Percentiles rank a stretch among this genome's conserved stretches.
These are phyloP conservation scores for Hypolimnas misippus DNA, from an alignment of 2,888 invertebrate genomes.

Conservation along the genomic window DNA sequence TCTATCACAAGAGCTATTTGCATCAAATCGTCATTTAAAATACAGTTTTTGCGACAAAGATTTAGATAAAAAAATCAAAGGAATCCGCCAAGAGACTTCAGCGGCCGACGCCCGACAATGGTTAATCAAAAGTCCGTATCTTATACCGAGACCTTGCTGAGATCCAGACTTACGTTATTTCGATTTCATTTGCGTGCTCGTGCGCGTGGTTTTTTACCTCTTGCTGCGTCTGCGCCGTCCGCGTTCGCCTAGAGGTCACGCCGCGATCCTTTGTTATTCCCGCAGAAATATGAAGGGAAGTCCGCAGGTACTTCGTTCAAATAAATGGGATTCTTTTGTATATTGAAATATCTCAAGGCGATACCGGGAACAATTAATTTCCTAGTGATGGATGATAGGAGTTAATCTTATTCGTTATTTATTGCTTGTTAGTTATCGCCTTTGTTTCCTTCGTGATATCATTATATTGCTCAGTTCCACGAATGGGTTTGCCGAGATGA, in stretches of 20 bases:
- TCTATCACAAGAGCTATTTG: slow-evolving; percentile 38
- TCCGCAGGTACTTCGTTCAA: slow-evolving; percentile 57
- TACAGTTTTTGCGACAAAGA: slow-evolving; percentile 44
- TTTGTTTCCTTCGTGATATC: slow-evolving; percentile 54
- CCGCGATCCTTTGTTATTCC: slow-evolving; percentile 77
- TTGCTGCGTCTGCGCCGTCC: slow-evolving; percentile 54
- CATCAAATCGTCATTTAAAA: slow-evolving; percentile 44
- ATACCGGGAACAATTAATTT: slow-evolving; percentile 70
- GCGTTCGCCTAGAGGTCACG: slow-evolving; percentile 69
- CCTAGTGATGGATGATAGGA: slow-evolving; percentile 69
- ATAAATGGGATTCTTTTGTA: slow-evolving; percentile 77
- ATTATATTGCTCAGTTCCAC: slow-evolving; percentile 29
- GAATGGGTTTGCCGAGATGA: slow-evolving; percentile 36
- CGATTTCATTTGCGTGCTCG: slow-evolving; percentile 83
- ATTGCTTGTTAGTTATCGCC: slow-evolving; percentile 67
- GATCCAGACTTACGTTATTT: slow-evolving; percentile 68
- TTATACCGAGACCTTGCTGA: slow-evolving; percentile 71
- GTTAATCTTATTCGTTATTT: slow-evolving; percentile 74
- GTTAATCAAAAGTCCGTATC: slow-evolving; percentile 82
- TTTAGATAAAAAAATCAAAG: slow-evolving; percentile 49
- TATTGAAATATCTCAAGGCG: slow-evolving; percentile 78
- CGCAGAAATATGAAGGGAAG: slow-evolving; percentile 76
- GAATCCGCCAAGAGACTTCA: slow-evolving; percentile 58
- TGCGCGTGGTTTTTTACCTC: slow-evolving; percentile 69
- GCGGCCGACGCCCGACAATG: slow-evolving; percentile 69